A percentile compares a stretch with the other conserved stretches of the same genome.
Conservation (phyloP, 2,113 vertebrate species). For the Chaetorhynchus papuensis region DNA sequence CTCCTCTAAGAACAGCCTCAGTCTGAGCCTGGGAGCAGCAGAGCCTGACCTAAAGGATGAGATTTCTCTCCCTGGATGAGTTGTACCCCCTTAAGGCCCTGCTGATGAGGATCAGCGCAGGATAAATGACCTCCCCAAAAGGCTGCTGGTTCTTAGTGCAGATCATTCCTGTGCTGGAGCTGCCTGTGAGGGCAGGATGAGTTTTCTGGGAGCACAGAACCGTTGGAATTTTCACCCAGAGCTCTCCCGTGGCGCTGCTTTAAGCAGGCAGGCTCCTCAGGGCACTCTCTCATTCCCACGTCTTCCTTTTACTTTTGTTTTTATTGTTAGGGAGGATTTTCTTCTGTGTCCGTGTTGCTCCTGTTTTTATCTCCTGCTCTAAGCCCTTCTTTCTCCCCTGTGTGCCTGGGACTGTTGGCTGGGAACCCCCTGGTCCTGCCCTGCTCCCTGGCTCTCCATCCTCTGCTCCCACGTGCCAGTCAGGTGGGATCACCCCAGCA, state of each 20-base stretch:
- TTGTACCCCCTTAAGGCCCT: background rate
- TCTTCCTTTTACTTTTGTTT: accelerated
- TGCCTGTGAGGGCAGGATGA: background rate
- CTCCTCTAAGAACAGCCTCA: background rate
- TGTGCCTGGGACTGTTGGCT: background rate
- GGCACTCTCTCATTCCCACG: background rate
- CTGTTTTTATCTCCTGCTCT: background rate
- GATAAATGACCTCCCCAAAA: background rate
- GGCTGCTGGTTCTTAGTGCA: background rate
- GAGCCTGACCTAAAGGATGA: background rate
- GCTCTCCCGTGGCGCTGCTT: background rate
- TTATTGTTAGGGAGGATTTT: background rate
- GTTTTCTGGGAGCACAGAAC: background rate
- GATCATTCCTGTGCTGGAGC: background rate
- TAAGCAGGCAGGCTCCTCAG: background rate
- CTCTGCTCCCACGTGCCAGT: background rate
- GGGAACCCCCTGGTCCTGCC: background rate
- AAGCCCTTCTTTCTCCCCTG: background rate
- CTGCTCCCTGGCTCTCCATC: background rate
- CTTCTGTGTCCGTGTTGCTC: background rate
- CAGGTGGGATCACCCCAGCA: background rate
- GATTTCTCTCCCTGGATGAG: accelerated
- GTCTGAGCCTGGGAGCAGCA: background rate
- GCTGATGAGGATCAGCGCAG: background rate
- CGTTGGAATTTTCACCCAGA: too few species aligned